phyloP scores from a whole-genome alignment of 2,113 vertebrate genomes.

The Phrynocephalus versicolor region DNA sequence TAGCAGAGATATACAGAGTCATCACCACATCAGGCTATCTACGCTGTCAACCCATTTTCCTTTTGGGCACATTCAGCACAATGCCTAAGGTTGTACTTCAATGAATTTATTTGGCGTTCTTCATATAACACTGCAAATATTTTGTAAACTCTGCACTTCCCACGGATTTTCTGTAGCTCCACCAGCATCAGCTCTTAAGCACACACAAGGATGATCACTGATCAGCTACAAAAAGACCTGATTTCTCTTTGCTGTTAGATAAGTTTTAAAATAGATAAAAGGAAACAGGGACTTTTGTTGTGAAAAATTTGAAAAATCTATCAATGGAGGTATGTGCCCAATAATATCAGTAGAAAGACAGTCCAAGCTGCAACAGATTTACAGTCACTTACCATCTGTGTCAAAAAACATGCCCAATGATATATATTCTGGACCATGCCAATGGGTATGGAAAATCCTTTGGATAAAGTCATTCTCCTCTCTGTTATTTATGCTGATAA shows the following conservation, averaged over 20 bases:
- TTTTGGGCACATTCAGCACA: neutral
- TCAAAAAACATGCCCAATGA: constrained; percentile 74
- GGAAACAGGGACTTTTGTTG: neutral
- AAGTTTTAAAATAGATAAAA: neutral
- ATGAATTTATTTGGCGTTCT: neutral
- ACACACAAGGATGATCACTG: too few species aligned
- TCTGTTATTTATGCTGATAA: constrained; percentile 72
- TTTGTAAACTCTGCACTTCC: neutral
- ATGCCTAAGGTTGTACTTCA: neutral
- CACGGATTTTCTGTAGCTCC: neutral
- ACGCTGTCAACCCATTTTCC: neutral
- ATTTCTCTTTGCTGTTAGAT: too few species aligned
- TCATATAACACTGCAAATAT: neutral
- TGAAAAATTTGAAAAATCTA: neutral
- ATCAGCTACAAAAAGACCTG: too few species aligned
- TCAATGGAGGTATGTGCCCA: neutral
- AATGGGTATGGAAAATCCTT: constrained; percentile 57
- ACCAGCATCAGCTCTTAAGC: neutral
- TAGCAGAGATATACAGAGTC: neutral
- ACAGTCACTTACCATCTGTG: constrained; percentile 69
- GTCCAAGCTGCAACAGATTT: neutral
- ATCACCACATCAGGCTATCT: neutral
- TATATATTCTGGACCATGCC: constrained; percentile 63
- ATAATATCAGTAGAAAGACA: neutral
- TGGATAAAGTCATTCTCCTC: constrained; percentile 73